phyloP scores from a whole-genome alignment of 2,113 vertebrate species.

The Neotoma lepida region DNA sequence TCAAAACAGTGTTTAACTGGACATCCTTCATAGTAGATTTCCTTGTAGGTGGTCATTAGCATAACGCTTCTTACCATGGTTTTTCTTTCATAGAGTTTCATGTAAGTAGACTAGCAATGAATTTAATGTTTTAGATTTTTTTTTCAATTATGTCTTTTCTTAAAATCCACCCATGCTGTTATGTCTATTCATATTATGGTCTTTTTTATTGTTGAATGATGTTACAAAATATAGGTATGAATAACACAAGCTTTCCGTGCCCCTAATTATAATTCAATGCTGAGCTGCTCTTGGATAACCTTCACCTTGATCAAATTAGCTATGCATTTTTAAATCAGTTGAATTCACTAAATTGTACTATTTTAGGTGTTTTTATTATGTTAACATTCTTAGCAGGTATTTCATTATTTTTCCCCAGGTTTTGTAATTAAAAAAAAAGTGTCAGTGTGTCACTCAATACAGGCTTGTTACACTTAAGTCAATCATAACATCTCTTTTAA shows the following conservation, averaged over 20 bases:
- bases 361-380: neutral
- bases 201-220: neutral
- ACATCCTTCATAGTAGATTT: too few species aligned
- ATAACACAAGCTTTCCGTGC: neutral
- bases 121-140: too few species aligned
- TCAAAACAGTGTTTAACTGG: neutral
- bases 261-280: neutral
- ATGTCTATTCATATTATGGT: too few species aligned
- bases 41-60: too few species aligned
- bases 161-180: too few species aligned
- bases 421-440: conserved; percentile 49
- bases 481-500: conserved; percentile 90
- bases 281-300: neutral
- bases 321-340: neutral
- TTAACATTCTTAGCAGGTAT: conserved; percentile 49
- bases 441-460: conserved; percentile 90
- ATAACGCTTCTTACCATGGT: too few species aligned
- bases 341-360: neutral
- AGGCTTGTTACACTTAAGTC: conserved; percentile 94
- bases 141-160: too few species aligned
- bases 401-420: conserved; percentile 41
- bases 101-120: too few species aligned
- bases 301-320: neutral
- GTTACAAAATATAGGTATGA: neutral
- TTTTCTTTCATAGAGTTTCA: too few species aligned